Percentiles rank a stretch among this genome's conserved stretches.
These are phyloP conservation scores for Eupeodes latifasciatus DNA, from an alignment of 2,888 invertebrate genomes.

Conservation along the genomic window DNA sequence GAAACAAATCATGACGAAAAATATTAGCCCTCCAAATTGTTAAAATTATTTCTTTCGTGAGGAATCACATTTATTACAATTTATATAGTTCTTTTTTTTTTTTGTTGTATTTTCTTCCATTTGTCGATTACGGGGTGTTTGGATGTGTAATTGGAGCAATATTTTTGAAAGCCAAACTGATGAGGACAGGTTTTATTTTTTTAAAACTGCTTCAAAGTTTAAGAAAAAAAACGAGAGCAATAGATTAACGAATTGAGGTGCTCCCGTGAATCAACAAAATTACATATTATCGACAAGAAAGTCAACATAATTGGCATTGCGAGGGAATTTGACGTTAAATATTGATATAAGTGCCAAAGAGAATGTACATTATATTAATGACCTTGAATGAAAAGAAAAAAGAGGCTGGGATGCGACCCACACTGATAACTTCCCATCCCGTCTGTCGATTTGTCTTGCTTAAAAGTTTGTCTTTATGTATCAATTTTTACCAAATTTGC, in stretches of 20 bases:
- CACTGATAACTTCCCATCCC: no score
- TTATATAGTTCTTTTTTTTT: background rate
- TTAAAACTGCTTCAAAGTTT: background rate
- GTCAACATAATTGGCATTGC: slow-evolving; percentile 58
- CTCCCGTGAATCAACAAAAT: slow-evolving; percentile 38
- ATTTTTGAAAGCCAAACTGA: slow-evolving; percentile 56
- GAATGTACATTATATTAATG: slow-evolving; percentile 59
- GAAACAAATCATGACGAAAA: slow-evolving; percentile 46
- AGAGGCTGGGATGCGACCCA: no score
- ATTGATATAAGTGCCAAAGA: slow-evolving; percentile 8
- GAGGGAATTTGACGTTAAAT: slow-evolving; percentile 28
- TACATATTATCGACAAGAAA: slow-evolving; percentile 28
- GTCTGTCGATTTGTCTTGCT: no score
- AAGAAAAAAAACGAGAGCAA: slow-evolving; percentile 6
- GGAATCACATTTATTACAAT: slow-evolving; percentile 49
- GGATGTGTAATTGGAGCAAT: slow-evolving; percentile 73
- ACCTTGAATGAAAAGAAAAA: slow-evolving; percentile 66
- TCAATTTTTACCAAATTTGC: no score
- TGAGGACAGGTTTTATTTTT: slow-evolving; percentile 51
- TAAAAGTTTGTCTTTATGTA: no score
- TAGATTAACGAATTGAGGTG: slow-evolving; percentile 52
- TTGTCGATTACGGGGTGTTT: slow-evolving; percentile 49
- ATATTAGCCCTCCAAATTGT: slow-evolving; percentile 70
- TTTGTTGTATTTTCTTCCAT: slow-evolving; percentile 29
- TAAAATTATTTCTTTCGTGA: slow-evolving; percentile 67